Percentiles rank a stretch among this genome's conserved stretches.
Conservation (phyloP, 1,140 invertebrate species). For the Ericerus pela region DNA sequence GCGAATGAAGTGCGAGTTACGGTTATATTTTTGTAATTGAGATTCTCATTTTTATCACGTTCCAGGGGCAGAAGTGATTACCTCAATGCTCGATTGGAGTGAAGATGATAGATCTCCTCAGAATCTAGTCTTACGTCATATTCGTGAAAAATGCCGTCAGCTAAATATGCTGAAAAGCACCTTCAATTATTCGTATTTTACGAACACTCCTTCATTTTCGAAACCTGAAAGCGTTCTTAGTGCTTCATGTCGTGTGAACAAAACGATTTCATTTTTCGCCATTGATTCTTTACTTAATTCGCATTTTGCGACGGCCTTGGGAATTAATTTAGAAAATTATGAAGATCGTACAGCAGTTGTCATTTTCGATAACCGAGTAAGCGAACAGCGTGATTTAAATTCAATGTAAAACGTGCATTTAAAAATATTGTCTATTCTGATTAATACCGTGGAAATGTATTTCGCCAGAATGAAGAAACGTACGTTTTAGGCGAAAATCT, state of each 20-base stretch:
- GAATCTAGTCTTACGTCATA: slow-evolving; percentile 9
- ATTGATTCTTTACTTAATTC: slow-evolving; percentile 52
- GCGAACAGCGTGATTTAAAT: too few relatives aligned
- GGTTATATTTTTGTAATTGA: too few relatives aligned
- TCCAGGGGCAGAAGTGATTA: too few relatives aligned
- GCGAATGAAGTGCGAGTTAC: too few relatives aligned
- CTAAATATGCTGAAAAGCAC: not conserved
- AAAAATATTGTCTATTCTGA: too few relatives aligned
- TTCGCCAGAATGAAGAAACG: not conserved
- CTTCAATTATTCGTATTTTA: not conserved
- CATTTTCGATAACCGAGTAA: slow-evolving; percentile 55
- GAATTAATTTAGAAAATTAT: slow-evolving; percentile 43
- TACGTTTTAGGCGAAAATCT: not conserved
- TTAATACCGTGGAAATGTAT: too few relatives aligned
- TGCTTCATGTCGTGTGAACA: slow-evolving; percentile 43
- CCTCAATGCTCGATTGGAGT: too few relatives aligned
- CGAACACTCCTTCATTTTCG: not conserved
- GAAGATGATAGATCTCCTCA: slow-evolving; percentile 4
- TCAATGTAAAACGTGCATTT: too few relatives aligned
- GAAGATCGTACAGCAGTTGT: slow-evolving; percentile 49
- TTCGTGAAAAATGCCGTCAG: not conserved
- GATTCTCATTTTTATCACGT: too few relatives aligned
- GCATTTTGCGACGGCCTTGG: slow-evolving; percentile 55
- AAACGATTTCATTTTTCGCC: slow-evolving; percentile 48
- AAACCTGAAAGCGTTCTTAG: slow-evolving; percentile 27